These are phyloP conservation scores for Camponotus vicinus DNA, from an alignment of 1,140 invertebrate species.

Conservation along the genomic window DNA sequence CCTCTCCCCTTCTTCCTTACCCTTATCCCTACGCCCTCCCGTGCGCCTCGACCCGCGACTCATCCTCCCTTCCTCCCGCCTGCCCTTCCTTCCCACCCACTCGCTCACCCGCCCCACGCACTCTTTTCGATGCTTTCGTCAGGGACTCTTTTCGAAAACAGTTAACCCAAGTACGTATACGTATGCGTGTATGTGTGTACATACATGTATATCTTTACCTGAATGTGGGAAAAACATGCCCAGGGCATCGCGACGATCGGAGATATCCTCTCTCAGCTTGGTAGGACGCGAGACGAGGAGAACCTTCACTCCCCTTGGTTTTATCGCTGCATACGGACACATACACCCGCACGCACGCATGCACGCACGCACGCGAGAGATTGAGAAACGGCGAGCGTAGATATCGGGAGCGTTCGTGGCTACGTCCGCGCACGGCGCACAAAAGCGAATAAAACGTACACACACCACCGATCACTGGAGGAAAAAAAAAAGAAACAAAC, in stretches of 20 bases:
- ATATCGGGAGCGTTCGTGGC: background rate
- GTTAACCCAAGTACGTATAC: background rate
- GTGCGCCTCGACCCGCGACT: background rate
- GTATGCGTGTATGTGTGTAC: too few species aligned
- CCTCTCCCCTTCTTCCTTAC: too few species aligned
- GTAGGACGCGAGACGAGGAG: background rate
- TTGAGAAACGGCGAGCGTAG: background rate
- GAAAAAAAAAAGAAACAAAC: background rate
- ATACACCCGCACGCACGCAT: slow-evolving; percentile 52
- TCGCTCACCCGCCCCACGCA: slow-evolving; percentile 2
- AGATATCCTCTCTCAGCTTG: slow-evolving; percentile 42
- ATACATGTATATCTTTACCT: slow-evolving; percentile 72
- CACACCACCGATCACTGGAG: background rate
- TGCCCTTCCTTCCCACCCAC: background rate
- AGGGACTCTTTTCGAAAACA: background rate
- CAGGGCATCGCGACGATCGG: slow-evolving; percentile 74
- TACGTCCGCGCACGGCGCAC: slow-evolving; percentile 19
- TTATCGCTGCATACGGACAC: slow-evolving; percentile 54
- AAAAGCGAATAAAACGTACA: slow-evolving; percentile 4
- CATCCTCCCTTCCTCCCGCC: background rate
- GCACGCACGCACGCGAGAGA: slow-evolving; percentile 13
- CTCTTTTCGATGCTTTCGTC: slow-evolving; percentile 23
- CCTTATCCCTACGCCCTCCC: background rate
- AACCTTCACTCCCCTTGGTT: slow-evolving; percentile 24
- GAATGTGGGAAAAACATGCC: slow-evolving; percentile 81